Evolutionary conservation across 2,888 invertebrate species (phyloP).

Genomic region (Neoitamus cyanurus): DNA sequence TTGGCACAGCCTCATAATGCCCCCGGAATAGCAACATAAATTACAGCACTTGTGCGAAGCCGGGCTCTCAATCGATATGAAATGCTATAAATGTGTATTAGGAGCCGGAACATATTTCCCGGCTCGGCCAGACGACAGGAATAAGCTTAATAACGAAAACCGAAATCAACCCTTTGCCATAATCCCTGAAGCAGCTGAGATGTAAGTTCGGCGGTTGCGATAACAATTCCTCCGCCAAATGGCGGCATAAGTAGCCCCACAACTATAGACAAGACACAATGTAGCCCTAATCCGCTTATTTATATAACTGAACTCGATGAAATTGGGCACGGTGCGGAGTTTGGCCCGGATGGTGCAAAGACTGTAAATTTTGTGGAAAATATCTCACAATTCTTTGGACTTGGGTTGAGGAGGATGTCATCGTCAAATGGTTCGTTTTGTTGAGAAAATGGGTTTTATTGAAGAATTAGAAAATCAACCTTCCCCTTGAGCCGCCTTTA

Average conservation of each 20-base stretch:
- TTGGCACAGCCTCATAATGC: neutral
- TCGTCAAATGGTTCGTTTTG: neutral
- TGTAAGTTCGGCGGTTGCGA: constrained; percentile 30
- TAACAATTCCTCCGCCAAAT: constrained; percentile 29
- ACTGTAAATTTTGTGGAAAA: constrained; percentile 22
- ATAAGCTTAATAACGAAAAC: constrained; percentile 49
- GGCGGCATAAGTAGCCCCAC: constrained; percentile 17
- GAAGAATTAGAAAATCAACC: neutral
- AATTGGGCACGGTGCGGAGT: neutral
- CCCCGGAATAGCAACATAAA: constrained; percentile 10
- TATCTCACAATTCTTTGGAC: neutral
- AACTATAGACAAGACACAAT: constrained; percentile 38
- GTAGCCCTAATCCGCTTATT: constrained; percentile 35
- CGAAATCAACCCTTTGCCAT: constrained; percentile 45
- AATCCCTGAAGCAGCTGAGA: constrained; percentile 40
- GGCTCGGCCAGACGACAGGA: constrained; percentile 38
- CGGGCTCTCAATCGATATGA: constrained; percentile 11
- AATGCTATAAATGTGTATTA: constrained; percentile 43
- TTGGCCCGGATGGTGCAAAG: neutral
- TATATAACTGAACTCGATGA: constrained; percentile 14
- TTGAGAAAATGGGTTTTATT: too few species aligned
- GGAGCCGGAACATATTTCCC: constrained; percentile 29
- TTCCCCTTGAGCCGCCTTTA: neutral
- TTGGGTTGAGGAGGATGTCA: neutral
- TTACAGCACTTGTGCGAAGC: constrained; percentile 3